Conservation (phyloP, 2,113 vertebrate species). For the Stegastes partitus region DNA sequence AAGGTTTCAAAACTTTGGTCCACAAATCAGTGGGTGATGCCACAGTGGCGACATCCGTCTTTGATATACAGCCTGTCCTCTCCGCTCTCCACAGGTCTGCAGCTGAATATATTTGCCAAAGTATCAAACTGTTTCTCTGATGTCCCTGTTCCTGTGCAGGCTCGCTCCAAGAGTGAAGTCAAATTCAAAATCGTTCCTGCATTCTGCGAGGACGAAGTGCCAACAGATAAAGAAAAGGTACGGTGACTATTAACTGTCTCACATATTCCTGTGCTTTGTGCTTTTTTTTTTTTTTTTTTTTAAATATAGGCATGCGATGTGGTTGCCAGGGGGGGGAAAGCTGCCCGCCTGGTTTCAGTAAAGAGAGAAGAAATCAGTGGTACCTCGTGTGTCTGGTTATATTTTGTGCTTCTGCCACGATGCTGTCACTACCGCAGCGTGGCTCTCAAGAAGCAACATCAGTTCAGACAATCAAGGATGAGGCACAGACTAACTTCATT, state of each 20-base stretch:
- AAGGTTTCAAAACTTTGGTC: no score
- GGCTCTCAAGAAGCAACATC: conserved; percentile 39
- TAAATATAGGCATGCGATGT: neutral
- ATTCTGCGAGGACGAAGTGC: conserved; percentile 87
- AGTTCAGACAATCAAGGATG: conserved; percentile 50
- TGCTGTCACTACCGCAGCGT: conserved; percentile 37
- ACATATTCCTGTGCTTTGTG: neutral
- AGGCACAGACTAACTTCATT: conserved; percentile 14
- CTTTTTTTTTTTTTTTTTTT: neutral
- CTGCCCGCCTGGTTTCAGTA: conserved; percentile 53
- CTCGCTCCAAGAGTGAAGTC: conserved; percentile 90
- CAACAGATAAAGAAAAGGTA: conserved; percentile 91
- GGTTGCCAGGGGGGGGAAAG: neutral
- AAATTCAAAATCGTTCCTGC: conserved; percentile 94
- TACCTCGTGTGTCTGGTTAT: conserved; percentile 41
- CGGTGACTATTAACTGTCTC: conserved; percentile 4
- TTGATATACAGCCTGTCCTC: no score
- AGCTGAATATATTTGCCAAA: neutral
- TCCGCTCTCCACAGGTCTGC: no score
- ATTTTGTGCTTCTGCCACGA: conserved; percentile 55
- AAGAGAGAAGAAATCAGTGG: conserved; percentile 50
- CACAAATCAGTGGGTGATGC: no score
- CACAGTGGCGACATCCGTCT: no score
- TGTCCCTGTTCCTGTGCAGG: conserved; percentile 76
- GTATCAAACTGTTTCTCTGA: neutral